A percentile compares a stretch with the other conserved stretches of the same genome.
These are phyloP conservation scores for Erethizon dorsatum DNA, from an alignment of 2,797 vertebrate genomes.

Conservation along the genomic window DNA sequence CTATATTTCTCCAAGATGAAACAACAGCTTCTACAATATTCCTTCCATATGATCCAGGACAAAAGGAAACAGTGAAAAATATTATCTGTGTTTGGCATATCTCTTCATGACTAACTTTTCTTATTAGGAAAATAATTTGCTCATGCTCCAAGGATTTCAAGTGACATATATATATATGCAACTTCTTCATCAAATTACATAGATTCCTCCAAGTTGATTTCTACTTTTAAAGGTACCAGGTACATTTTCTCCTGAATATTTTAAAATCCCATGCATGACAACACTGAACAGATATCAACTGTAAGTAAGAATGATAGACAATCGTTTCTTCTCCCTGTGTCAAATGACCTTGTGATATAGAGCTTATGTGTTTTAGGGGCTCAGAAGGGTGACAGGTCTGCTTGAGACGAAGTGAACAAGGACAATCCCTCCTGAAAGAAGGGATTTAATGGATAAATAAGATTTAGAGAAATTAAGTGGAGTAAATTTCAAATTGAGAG, in stretches of 20 bases:
- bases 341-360: not conserved
- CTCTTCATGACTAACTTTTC: not conserved
- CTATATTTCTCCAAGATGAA: not conserved
- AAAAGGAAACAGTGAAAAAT: not conserved
- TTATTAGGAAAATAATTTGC: not conserved
- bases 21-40: not conserved
- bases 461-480: not conserved
- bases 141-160: conserved; percentile 40
- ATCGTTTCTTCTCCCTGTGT: not conserved
- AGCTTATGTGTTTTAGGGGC: not conserved
- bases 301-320: not conserved
- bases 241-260: not conserved
- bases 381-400: not conserved
- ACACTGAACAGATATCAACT: not conserved
- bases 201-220: not conserved
- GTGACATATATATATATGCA: not conserved
- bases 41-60: not conserved
- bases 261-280: not conserved
- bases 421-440: not conserved
- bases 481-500: not conserved
- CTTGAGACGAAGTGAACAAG: not conserved
- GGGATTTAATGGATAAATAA: not conserved
- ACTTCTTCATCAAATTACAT: not conserved
- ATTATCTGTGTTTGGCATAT: not conserved
- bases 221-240: conserved; percentile 3